These are phyloP conservation scores for Ormyrus nitidulus DNA, from an alignment of 2,888 invertebrate species.

Conservation along the genomic window DNA sequence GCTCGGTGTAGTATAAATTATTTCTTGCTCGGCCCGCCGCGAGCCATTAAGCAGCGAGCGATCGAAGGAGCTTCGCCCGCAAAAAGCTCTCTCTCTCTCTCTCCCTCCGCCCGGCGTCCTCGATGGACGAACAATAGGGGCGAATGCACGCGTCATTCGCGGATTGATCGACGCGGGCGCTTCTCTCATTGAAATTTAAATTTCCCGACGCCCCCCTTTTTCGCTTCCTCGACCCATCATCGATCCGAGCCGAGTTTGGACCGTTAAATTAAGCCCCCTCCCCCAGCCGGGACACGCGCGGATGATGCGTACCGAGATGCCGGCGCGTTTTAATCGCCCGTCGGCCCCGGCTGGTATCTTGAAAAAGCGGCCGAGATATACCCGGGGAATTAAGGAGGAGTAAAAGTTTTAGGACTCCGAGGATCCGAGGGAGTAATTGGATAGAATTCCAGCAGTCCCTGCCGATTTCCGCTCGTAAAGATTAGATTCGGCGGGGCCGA, in stretches of 20 bases:
- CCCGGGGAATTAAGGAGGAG: not conserved
- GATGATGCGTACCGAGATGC: no score
- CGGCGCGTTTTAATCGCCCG: no score
- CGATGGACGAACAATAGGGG: no score
- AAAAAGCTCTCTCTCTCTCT: no score
- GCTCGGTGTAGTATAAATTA: no score
- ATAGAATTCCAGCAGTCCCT: not conserved
- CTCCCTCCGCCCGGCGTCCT: no score
- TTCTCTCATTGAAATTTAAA: constrained; percentile 25
- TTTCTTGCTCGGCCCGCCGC: no score
- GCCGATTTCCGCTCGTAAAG: not conserved
- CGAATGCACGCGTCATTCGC: no score
- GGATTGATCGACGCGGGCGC: not conserved
- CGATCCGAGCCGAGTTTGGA: constrained; percentile 3
- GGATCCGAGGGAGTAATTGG: not conserved
- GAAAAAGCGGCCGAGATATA: not conserved
- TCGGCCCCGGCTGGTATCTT: not conserved
- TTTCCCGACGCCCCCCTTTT: constrained; percentile 1
- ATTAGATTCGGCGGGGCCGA: not conserved
- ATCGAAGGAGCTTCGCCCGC: no score
- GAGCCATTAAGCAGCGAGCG: no score
- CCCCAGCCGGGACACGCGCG: no score
- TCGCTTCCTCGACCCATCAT: not conserved
- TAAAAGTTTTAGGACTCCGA: not conserved
- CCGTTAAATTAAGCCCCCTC: not conserved